Evolutionary conservation across 2,888 invertebrate species (phyloP).

Genomic region (Acronicta psi): DNA sequence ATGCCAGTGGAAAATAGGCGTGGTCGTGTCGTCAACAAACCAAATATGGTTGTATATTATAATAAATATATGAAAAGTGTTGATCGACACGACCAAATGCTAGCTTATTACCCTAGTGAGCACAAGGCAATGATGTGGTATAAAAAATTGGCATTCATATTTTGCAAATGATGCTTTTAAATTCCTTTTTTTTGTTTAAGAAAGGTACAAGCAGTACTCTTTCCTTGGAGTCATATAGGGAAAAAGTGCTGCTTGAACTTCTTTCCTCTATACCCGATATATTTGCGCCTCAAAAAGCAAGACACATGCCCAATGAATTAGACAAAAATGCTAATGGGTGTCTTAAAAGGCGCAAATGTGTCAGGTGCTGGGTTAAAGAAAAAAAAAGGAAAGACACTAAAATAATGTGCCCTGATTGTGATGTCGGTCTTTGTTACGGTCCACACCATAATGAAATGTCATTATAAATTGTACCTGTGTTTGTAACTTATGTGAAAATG

Average conservation of each 20-base stretch:
- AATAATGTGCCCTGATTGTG: slow-evolving; percentile 11
- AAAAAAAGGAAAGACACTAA: slow-evolving; percentile 13
- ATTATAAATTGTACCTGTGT: background rate
- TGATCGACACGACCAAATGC: slow-evolving; percentile 37
- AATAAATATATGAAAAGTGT: slow-evolving; percentile 35
- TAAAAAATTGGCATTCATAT: slow-evolving; percentile 32
- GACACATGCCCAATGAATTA: slow-evolving; percentile 15
- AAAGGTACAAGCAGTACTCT: slow-evolving; percentile 6
- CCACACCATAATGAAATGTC: slow-evolving; percentile 9
- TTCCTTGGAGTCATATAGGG: slow-evolving; percentile 7
- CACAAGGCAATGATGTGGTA: slow-evolving; percentile 41
- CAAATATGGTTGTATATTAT: slow-evolving; percentile 35
- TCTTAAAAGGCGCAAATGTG: too few relatives aligned
- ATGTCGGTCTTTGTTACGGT: slow-evolving; percentile 1
- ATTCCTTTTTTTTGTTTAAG: slow-evolving; percentile 7
- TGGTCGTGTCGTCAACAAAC: slow-evolving; percentile 29
- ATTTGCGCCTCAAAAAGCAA: slow-evolving; percentile 5
- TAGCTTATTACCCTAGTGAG: slow-evolving; percentile 30
- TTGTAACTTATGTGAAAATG: background rate
- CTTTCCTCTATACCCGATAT: slow-evolving; percentile 3
- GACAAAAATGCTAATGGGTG: slow-evolving; percentile 1
- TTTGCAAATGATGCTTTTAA: slow-evolving; percentile 5
- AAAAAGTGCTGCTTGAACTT: slow-evolving; percentile 10
- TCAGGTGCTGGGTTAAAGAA: slow-evolving; percentile 4
- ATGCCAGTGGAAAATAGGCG: slow-evolving; percentile 10